Base-by-base conservation (phyloP, 2,113 vertebrate genomes). In the Thamnophis sirtalis region DNA sequence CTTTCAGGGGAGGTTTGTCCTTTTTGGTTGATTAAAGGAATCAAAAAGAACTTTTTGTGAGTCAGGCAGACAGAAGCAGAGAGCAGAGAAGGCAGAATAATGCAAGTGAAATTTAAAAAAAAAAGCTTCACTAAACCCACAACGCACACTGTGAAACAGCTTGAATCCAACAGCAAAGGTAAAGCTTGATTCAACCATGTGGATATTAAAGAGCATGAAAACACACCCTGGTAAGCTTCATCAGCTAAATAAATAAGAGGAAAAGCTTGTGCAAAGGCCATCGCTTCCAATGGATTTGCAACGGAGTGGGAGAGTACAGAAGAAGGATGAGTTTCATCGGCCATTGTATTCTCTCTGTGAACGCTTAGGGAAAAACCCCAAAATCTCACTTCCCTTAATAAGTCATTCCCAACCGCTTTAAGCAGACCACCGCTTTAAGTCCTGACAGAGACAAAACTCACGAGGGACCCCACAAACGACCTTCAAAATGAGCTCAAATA, bases 61-160 rank as follows among this genome's bases (percentile, higher is more conserved):
- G 19, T 51, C 28, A 24, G n/a, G 26, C 53, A 43, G 26, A 54
- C 4, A 68, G 63, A 53, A 54, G 5, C 53, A 60, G 38, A 49
- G 22, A 38, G 55, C 24, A 48, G 38, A 43, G 24, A 60, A 28
- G 17, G 28, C 26, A 50, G 26, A 24, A 49, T 90, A 38, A 86
- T 89, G 88, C 94, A 94, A 28, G 49, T 60, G 33, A 33, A 11
- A 68, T 68, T 68, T 9, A 26, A 60, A 91, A 54, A 60, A 92
- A 60, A 92, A 89, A 85, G 89, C 89, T 6, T 63, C 50, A 49
- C 58, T 38, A 63, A 56, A 33, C 91, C 4, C 55, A 50, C 55
- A 11, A 54, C 54, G 9, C 84, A 54, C 90, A 89, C 13, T 26
- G 91, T 91, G 95, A 93, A 2, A 10, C 60, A 56, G 38, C 53